Conservation (phyloP, 2,888 invertebrate genomes). For the Scaeva pyrastri region DNA sequence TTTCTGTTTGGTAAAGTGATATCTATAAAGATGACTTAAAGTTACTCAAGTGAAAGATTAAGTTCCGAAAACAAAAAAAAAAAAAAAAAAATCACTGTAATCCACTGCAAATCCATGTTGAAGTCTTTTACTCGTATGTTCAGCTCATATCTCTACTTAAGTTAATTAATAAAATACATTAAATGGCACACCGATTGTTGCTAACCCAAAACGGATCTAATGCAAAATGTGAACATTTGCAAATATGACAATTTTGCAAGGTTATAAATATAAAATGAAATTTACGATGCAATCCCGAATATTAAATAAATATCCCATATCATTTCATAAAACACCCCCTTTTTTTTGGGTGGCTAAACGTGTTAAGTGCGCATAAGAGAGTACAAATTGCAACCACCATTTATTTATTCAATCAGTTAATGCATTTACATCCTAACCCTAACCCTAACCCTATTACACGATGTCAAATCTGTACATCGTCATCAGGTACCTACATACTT, state of each 20-base stretch:
- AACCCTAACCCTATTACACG: neutral
- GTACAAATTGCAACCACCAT: slow-evolving; percentile 27
- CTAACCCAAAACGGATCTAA: slow-evolving; percentile 18
- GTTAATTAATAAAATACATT: slow-evolving; percentile 17
- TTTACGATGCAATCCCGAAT: slow-evolving; percentile 68
- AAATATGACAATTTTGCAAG: slow-evolving; percentile 52
- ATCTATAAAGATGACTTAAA: slow-evolving; percentile 59
- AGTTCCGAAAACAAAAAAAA: slow-evolving; percentile 27
- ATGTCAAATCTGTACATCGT: neutral
- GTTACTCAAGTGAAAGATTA: slow-evolving; percentile 72
- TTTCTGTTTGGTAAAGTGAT: slow-evolving; percentile 68
- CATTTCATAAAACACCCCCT: slow-evolving; percentile 4
- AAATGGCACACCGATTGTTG: neutral
- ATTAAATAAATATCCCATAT: slow-evolving; percentile 45
- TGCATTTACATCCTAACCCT: slow-evolving; percentile 9
- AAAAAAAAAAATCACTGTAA: slow-evolving; percentile 20
- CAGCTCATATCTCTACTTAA: neutral
- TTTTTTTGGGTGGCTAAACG: slow-evolving; percentile 7
- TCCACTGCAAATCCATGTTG: slow-evolving; percentile 27
- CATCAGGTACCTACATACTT: neutral
- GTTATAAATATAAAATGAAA: slow-evolving; percentile 56
- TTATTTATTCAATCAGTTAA: slow-evolving; percentile 32
- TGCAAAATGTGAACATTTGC: slow-evolving; percentile 62
- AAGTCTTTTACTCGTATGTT: neutral
- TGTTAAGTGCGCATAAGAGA: neutral